Conservation (phyloP, 2,888 invertebrate species). For the Thymelicus sylvestris region DNA sequence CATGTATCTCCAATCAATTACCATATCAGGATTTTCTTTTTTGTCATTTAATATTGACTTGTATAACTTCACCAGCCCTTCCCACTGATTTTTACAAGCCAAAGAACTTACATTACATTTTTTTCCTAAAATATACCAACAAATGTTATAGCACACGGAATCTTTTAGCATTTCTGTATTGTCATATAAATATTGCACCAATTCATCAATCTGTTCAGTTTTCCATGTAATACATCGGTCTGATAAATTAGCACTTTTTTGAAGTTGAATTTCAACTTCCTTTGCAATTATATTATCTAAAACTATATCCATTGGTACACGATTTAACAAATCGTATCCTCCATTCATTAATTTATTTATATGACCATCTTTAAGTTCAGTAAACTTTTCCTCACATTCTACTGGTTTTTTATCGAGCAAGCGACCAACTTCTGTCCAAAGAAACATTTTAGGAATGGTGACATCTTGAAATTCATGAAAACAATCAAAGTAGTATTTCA, state of each 20-base stretch:
- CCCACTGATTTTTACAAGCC: slow-evolving; percentile 66
- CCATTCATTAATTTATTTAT: slow-evolving; percentile 58
- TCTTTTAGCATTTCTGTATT: slow-evolving; percentile 73
- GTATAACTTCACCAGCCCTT: slow-evolving; percentile 62
- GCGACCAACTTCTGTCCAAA: slow-evolving; percentile 76
- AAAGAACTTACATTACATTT: slow-evolving; percentile 54
- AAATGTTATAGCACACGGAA: slow-evolving; percentile 66
- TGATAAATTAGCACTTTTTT: slow-evolving; percentile 39
- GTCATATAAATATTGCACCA: slow-evolving; percentile 68
- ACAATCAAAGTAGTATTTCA: slow-evolving; percentile 74
- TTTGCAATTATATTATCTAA: slow-evolving; percentile 70
- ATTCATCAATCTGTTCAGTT: slow-evolving; percentile 57
- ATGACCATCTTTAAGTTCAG: slow-evolving; percentile 60
- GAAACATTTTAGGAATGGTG: slow-evolving; percentile 70
- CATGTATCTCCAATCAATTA: slow-evolving; percentile 77
- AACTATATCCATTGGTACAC: slow-evolving; percentile 65
- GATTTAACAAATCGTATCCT: slow-evolving; percentile 55
- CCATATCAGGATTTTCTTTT: slow-evolving; percentile 72
- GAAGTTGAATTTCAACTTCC: slow-evolving; percentile 57
- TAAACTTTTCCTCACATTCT: slow-evolving; percentile 60
- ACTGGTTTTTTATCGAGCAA: slow-evolving; percentile 66
- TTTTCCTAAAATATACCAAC: slow-evolving; percentile 61
- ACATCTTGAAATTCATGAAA: slow-evolving; percentile 72
- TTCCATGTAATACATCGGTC: slow-evolving; percentile 53
- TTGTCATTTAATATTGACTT: slow-evolving; percentile 69